phyloP scores from a whole-genome alignment of 1,140 invertebrate genomes.

The Apocrypta bakeri region DNA sequence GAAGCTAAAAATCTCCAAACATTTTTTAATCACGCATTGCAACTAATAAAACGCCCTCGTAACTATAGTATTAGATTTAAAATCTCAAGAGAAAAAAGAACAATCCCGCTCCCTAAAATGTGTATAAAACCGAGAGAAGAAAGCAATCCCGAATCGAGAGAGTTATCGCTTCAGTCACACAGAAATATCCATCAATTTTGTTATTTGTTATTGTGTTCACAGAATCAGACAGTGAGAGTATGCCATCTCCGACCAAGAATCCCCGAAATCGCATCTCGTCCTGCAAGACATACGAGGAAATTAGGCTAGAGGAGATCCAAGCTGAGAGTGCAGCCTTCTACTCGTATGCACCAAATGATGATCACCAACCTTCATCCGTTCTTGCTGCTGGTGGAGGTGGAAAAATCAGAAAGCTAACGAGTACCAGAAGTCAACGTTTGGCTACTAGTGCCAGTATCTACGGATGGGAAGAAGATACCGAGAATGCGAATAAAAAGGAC shows the following conservation, averaged over 20 bases:
- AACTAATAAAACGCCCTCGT: conserved; percentile 8
- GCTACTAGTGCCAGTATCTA: neutral
- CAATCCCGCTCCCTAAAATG: neutral
- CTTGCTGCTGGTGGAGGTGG: neutral
- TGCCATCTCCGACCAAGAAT: conserved; percentile 77
- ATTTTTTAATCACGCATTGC: neutral
- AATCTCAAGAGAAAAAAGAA: neutral
- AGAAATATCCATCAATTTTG: conserved; percentile 42
- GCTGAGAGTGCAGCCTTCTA: conserved; percentile 81
- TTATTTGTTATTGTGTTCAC: conserved; percentile 78
- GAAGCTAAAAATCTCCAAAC: neutral
- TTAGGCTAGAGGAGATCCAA: conserved; percentile 80
- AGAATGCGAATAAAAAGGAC: neutral
- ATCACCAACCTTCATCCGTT: neutral
- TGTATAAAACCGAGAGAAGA: neutral
- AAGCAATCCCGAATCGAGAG: neutral
- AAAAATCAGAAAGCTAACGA: conserved; percentile 18
- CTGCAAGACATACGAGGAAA: conserved; percentile 80
- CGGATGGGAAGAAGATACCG: neutral
- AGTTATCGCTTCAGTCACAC: conserved; percentile 16
- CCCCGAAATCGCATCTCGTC: conserved; percentile 64
- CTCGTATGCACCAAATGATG: conserved; percentile 69
- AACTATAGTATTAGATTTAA: neutral
- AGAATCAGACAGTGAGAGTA: conserved; percentile 83
- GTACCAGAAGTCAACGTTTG: neutral